Evolutionary conservation across 37 sponge, comb jelly and placozoan species (phyloP).

Genomic region (Halichondria panicea): DNA sequence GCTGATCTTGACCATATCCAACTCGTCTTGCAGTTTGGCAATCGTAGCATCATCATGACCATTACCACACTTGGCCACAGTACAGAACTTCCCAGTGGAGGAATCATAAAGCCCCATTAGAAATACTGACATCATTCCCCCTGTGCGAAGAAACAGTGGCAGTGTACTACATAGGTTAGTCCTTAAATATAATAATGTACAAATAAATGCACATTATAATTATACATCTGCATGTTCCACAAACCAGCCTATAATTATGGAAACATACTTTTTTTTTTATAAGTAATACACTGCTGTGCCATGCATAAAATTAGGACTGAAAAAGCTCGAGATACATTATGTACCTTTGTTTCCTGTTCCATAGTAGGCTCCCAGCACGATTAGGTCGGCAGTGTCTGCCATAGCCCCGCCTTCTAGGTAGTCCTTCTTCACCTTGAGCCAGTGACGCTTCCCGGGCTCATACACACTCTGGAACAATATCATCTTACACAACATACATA

Average conservation of each 20-base stretch:
- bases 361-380: constrained; percentile 95
- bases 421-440: constrained; percentile 99
- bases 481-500: too few relatives aligned
- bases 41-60: constrained; percentile 96
- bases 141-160: constrained; percentile 21
- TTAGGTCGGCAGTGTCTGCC: constrained; percentile 98
- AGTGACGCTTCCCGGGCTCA: constrained; percentile 95
- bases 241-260: too few relatives aligned
- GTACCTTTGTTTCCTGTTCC: constrained; percentile 97
- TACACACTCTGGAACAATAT: constrained; percentile 65
- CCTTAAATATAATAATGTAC: background rate
- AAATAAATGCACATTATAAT: background rate
- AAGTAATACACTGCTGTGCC: too few relatives aligned
- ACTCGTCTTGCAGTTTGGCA: constrained; percentile 71
- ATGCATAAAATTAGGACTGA: too few relatives aligned
- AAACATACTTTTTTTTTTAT: too few relatives aligned
- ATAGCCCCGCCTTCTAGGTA: constrained; percentile 95
- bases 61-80: constrained; percentile 97
- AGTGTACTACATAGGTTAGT: background rate
- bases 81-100: constrained; percentile 71
- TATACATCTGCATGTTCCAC: too few relatives aligned
- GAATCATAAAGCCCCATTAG: constrained; percentile 95
- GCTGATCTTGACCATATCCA: constrained; percentile 85
- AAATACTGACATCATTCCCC: constrained; percentile 98
- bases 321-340: background rate